Base-by-base conservation (phyloP, 2,888 invertebrate genomes). In the Nemotelus nigrinus region DNA sequence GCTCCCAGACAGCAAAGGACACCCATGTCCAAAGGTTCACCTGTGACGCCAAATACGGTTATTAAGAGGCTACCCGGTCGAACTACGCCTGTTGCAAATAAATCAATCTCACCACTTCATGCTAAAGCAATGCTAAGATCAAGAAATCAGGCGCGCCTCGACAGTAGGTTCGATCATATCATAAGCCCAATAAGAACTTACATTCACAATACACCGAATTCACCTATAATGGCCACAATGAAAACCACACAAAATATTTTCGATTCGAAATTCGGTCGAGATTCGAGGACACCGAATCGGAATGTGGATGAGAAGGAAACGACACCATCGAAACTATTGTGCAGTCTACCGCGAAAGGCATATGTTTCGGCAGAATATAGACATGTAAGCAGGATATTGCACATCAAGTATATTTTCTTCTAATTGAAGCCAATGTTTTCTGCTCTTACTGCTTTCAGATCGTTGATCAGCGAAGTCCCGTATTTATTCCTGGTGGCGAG, bases 161-260 rank as follows among this genome's bases (percentile, higher is more conserved):
- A 70, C 43, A 25, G 55, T 41, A 5, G 53, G 63, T 87, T 82
- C 78, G 82, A 84, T 0, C 84, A 88, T 78, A 84, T 88, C 71
- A 81, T 87, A 2, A 88, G 88, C 82, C 88, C 88, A 1, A 85
- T 88, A 58, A 85, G 86, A 4, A 81, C 86, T 0, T 88, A 88
- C 77, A 88, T 87, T 76, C 86, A 88, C 25, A 87, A 86, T 53
- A 87, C 87, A 0, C 83, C 85, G 1, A 83, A 83, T 2, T 84
- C 86, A 0, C 88, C 88, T 0, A 80, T 87, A 0, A 83, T 86
- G 79, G 81, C 84, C 47, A 84, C 82, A 45, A 83, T 87, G n/a
- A 85, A 84, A 48, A 76, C 82, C 1, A 68, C 76, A 10, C 81
- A 78, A 60, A 74, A 55, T 60, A 48, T 74, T n/a, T 74, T 74